Conservation (phyloP, 2,888 invertebrate genomes). For the Merodon equestris region DNA sequence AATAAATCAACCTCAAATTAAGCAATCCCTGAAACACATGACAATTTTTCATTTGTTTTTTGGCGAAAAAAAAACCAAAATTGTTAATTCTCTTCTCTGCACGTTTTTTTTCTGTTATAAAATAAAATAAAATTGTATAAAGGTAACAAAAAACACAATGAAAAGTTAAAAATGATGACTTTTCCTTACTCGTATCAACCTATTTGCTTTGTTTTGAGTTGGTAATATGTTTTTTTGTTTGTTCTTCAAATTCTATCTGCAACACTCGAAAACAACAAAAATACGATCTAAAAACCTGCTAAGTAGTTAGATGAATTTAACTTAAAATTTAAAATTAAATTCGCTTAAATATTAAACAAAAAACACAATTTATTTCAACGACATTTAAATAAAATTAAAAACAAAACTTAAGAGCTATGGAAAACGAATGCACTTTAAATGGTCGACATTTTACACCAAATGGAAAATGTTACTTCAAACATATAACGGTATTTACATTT, state of each 20-base stretch:
- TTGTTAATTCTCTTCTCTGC: slow-evolving; percentile 6
- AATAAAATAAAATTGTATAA: background rate
- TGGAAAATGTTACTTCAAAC: slow-evolving; percentile 69
- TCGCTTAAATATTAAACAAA: no score
- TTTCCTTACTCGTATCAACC: background rate
- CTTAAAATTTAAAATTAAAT: slow-evolving; percentile 24
- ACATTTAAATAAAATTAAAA: slow-evolving; percentile 15
- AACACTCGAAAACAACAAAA: no score
- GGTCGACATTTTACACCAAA: slow-evolving; percentile 69
- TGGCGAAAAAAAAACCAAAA: background rate
- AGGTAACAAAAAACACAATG: slow-evolving; percentile 23
- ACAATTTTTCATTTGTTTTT: slow-evolving; percentile 10
- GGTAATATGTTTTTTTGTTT: background rate
- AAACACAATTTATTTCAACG: slow-evolving; percentile 33
- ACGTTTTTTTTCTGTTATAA: slow-evolving; percentile 2
- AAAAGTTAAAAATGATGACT: slow-evolving; percentile 1
- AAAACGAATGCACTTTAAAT: slow-evolving; percentile 65
- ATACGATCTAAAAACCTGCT: no score
- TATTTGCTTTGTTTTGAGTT: slow-evolving; percentile 1
- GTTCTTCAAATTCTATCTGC: background rate
- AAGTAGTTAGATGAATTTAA: slow-evolving; percentile 44
- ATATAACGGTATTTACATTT: slow-evolving; percentile 64
- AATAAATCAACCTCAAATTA: slow-evolving; percentile 19
- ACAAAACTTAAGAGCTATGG: slow-evolving; percentile 39
- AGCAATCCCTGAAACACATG: slow-evolving; percentile 3